Evolutionary conservation across 2,113 vertebrate genomes (phyloP), one percentile per base, ranked within the genome.

Genomic region (Mustela nigripes): DNA sequence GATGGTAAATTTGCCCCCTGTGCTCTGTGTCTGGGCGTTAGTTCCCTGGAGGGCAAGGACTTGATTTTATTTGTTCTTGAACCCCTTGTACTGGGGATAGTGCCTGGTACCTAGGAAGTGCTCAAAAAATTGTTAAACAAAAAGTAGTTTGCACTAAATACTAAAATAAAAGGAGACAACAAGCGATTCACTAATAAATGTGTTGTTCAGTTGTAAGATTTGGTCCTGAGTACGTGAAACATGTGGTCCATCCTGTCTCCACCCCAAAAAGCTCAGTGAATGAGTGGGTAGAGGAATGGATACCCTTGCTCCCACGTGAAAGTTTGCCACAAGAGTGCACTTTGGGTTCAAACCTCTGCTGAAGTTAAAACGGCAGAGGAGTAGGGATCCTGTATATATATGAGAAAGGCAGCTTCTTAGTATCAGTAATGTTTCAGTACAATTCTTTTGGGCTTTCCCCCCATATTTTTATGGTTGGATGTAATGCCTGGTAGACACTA

Each of bases 361-460:
- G 8, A 14, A 31, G 36, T 26, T 8, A 26, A 73, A 87, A 42
- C 19, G 5, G 8, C 76, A 48, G 58, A 48, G n/a, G 33, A 45
- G 16, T 8, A 7, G 60, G 0, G 0, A 42, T 7, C 1, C 36
- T 36, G 4, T 26, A 45, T 15, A n/a, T 16, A 50, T 42, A 79
- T 26, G 28, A 53, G 28, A 62, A 78, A 73, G 80, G 45, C 42
- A 50, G 53, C 45, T 24, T 91, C 91, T 93, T 79, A 82, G 31
- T 91, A 86, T 93, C 79, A 28, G 14, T 67, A 94, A 19, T 36
- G 39, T 83, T 89, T 94, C 73, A 89, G 73, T 53, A 79, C 69
- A 82, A 97, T 83, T 87, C 93, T 94, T 69, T 69, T 91, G 48
- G n/a, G 33, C 85, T 82, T 94, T 86, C 48, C 84, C 36, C 36